phyloP scores from a whole-genome alignment of 2,797 vertebrate species.

The Hoplostethus mediterraneus region DNA sequence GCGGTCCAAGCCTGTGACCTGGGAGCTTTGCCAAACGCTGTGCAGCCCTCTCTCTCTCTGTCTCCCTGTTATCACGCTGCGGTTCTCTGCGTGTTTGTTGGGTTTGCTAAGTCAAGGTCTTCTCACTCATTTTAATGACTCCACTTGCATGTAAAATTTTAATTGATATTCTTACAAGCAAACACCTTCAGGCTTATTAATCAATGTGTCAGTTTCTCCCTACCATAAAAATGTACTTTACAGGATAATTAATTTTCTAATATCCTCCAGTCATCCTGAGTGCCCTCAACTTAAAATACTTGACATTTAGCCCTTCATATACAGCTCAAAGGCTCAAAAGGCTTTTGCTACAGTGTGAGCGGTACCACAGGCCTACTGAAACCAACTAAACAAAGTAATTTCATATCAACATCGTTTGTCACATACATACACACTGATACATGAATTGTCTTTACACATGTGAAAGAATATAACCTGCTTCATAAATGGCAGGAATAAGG shows the following conservation, averaged over 20 bases:
- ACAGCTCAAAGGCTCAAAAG: constrained; percentile 59
- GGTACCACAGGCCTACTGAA: constrained; percentile 25
- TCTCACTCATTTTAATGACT: constrained; percentile 90
- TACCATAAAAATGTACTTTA: constrained; percentile 81
- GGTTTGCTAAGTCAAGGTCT: constrained; percentile 88
- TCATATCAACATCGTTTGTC: not conserved
- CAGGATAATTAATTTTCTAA: constrained; percentile 88
- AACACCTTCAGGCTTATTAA: constrained; percentile 89
- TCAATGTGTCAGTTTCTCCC: constrained; percentile 87
- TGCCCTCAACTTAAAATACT: constrained; percentile 86
- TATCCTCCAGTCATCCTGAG: constrained; percentile 85
- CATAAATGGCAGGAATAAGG: not conserved
- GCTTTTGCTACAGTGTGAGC: constrained; percentile 43
- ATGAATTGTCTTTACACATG: not conserved
- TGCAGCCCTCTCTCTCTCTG: constrained; percentile 40
- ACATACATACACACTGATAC: not conserved
- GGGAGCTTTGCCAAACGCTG: constrained; percentile 54
- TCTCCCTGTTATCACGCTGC: constrained; percentile 58
- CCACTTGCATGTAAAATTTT: constrained; percentile 83
- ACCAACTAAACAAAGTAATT: constrained; percentile 9
- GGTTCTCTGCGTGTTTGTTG: constrained; percentile 71
- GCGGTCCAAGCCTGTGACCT: constrained; percentile 68
- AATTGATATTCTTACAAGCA: constrained; percentile 90
- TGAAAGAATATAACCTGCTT: not conserved
- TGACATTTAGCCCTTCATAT: constrained; percentile 82